Evolutionary conservation across 2,888 invertebrate genomes (phyloP).

Genomic region (Perdita meconis): DNA sequence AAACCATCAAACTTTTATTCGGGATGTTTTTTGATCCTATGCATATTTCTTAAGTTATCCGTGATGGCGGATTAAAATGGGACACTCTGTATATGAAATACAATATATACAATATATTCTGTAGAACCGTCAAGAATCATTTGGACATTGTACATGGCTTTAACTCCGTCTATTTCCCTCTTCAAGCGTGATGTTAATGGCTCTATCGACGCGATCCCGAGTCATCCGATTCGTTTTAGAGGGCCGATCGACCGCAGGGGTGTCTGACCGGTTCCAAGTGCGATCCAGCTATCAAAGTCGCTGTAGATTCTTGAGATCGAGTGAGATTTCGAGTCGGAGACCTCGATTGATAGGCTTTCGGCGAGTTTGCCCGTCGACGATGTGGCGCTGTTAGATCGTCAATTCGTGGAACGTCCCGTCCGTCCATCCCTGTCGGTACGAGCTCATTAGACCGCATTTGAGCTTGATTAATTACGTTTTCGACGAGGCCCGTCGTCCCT

Average conservation of each 20-base stretch:
- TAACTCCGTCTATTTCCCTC: not conserved
- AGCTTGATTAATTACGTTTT: constrained; percentile 80
- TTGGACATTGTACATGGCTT: no score
- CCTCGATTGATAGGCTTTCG: constrained; percentile 23
- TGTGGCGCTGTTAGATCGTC: constrained; percentile 45
- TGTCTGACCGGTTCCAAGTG: not conserved
- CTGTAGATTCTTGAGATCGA: not conserved
- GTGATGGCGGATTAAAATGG: no score
- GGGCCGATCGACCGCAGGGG: no score
- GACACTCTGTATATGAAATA: no score
- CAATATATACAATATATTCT: no score
- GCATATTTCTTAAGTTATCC: no score
- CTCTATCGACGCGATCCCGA: not conserved
- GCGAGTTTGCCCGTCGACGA: constrained; percentile 32
- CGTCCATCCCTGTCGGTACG: constrained; percentile 18
- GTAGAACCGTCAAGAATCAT: no score
- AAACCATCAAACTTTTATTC: no score
- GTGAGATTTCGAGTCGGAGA: not conserved
- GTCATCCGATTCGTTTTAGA: not conserved
- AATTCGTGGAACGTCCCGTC: constrained; percentile 51
- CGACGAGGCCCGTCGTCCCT: constrained; percentile 67
- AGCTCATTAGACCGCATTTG: constrained; percentile 74
- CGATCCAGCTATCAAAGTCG: not conserved
- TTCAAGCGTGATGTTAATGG: not conserved
- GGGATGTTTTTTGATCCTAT: no score